Base-by-base conservation (phyloP, 2,797 vertebrate genomes). In the Ispidina picta region DNA sequence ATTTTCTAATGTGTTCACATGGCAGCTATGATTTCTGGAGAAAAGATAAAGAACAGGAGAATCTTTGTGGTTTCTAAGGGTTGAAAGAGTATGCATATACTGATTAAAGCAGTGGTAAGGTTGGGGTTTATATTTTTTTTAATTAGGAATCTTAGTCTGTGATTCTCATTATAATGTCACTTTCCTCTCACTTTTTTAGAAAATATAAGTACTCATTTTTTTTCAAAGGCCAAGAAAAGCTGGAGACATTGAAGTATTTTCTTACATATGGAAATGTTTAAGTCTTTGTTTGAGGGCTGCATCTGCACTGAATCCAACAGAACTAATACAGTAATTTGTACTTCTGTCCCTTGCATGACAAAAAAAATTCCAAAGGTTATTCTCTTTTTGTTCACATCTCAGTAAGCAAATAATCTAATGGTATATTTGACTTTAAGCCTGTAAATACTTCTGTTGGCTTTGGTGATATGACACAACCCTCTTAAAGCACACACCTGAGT, bases 241-340 rank as follows among this genome's bases (percentile, higher is more conserved):
- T 93, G 70, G 81, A 89, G 62, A 35, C 20, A 84, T 43, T 91
- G 77, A 71, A 66, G 28, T 28, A 51, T 72, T 37, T 46, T 88
- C 35, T 28, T 65, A 25, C 18, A 0, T 86, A 73, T 93, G 88
- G 70, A 89, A 81, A 58, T 63, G n/a, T 76, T 86, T 88, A 86
- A 83, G 48, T 44, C 72, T 93, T 71, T 92, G 70, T 82, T 87
- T 81, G 49, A 87, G 51, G 15, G 28, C 46, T 65, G 29, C 72
- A 83, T 92, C 76, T 93, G 86, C 65, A 65, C 68, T 58, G 79
- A 49, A 83, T 64, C 56, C 65, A 51, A 85, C 28, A 79, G 86
- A 81, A 71, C 55, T 80, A 84, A 84, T 88, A 55, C 39, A 83
- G 46, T 68, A 80, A 88, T 95, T 89, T 95, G 82, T 95, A 83